Conservation (phyloP, 2,888 invertebrate genomes). For the Drosophila barbarae region DNA sequence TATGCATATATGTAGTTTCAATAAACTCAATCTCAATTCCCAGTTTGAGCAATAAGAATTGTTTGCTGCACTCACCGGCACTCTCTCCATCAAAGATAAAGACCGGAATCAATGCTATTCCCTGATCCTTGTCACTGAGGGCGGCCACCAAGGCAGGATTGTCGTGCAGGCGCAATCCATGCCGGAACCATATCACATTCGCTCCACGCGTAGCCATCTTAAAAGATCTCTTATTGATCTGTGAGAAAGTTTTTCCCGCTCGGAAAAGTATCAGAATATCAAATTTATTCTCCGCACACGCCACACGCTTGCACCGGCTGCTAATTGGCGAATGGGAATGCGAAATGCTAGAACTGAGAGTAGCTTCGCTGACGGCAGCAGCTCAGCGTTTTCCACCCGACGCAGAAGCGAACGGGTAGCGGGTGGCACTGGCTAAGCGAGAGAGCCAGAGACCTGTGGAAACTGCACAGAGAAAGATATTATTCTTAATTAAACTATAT, state of each 20-base stretch:
- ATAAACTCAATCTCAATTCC: not conserved
- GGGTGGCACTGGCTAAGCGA: not conserved
- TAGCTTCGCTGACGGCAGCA: conserved; percentile 18
- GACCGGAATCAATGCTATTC: conserved; percentile 82
- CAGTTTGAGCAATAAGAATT: not conserved
- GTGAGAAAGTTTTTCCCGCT: conserved; percentile 6
- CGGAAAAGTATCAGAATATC: not conserved
- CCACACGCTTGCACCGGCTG: conserved; percentile 51
- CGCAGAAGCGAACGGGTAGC: conserved; percentile 3
- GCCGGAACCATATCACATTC: conserved; percentile 86
- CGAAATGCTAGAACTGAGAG: conserved; percentile 16
- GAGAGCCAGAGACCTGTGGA: conserved; percentile 15
- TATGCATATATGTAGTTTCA: not conserved
- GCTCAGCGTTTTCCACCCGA: conserved; percentile 9
- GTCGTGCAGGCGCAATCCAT: conserved; percentile 86
- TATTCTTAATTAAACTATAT: not conserved
- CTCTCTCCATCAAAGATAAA: conserved; percentile 89
- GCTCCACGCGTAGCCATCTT: conserved; percentile 51
- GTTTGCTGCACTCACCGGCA: conserved; percentile 81
- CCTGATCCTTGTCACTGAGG: conserved; percentile 73
- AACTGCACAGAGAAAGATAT: conserved; percentile 7
- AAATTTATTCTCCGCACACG: conserved; percentile 26
- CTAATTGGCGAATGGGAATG: conserved; percentile 54
- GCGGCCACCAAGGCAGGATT: conserved; percentile 85
- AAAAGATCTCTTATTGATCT: not conserved